Percentiles rank a stretch among this genome's conserved stretches.
These are phyloP conservation scores for Pelecanus crispus DNA, from an alignment of 2,113 vertebrate genomes.

Conservation along the genomic window DNA sequence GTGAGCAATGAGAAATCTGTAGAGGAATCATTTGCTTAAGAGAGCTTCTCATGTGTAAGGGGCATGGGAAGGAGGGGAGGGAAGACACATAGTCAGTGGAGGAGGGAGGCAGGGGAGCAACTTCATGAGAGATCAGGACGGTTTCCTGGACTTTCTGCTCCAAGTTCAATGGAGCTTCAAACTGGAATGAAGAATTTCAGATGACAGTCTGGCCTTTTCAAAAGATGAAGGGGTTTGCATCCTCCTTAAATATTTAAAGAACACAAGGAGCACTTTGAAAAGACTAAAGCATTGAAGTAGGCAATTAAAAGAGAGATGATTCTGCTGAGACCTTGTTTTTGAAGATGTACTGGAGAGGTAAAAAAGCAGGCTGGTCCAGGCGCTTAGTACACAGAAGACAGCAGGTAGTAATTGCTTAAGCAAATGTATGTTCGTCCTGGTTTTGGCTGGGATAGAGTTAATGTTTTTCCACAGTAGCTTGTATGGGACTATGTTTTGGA, in stretches of 20 bases:
- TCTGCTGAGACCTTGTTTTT: constrained; percentile 31
- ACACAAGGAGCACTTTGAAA: neutral
- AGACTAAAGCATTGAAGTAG: neutral
- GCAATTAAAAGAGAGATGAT: constrained; percentile 33
- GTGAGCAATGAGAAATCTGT: neutral
- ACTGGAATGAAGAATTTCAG: neutral
- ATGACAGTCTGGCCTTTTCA: constrained; percentile 14
- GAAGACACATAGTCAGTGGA: fast-evolving
- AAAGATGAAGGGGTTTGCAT: neutral
- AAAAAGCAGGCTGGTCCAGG: neutral
- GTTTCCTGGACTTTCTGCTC: neutral
- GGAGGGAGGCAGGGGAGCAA: neutral
- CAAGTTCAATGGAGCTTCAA: constrained; percentile 6
- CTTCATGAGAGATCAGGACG: neutral
- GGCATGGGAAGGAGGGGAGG: neutral
- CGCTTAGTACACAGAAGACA: neutral
- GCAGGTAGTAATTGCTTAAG: constrained; percentile 16
- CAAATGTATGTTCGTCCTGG: neutral
- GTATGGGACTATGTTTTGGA: no score
- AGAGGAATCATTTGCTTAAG: neutral
- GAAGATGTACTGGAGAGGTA: neutral
- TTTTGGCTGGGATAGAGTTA: no score
- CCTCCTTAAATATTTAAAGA: constrained; percentile 48
- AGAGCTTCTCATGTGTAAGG: neutral
- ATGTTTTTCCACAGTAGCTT: no score